Base-by-base conservation (phyloP, 2,888 invertebrate species). In the Troglohyphantes excavatus region DNA sequence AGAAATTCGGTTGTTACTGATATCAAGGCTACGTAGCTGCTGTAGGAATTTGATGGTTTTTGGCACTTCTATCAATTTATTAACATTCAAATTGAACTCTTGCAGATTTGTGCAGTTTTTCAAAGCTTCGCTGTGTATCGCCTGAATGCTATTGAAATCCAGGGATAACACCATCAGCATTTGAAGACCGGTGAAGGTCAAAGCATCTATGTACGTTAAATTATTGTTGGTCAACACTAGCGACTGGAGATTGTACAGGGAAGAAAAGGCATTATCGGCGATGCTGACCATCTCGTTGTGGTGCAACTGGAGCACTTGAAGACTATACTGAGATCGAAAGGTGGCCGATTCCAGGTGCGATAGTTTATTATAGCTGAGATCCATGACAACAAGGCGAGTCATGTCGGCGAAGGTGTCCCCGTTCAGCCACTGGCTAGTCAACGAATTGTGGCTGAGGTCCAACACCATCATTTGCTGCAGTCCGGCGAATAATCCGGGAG, bases 171-270 rank as follows among this genome's bases (percentile, higher is more conserved):
- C 93, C 91, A 97, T 97, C 90, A 98, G 94, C 61, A 97, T 97
- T 93, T 96, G 97, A 78, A 98, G 94, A 0, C 98, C 98, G 93
- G 97, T 97, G 91, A 98, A 94, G 63, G 97, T 96, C 93, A 96
- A 96, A 2, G 96, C 96, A 93, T 97, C 97, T 92, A 98, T 95
- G 93, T 96, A 96, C 92, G 96, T 96, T 92, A 98, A 95, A 93
- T 96, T 96, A 94, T 98, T 98, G 93, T 96, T 96, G 2, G 97
- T 97, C 92, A 98, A 94, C 88, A 97, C 95, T 92, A 98, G 94
- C 11, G 97, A 98, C 94, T 98, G 98, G 90, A 98, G 95, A 94
- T 98, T 98, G 93, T 97, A 97, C 96, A 98, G 96, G 3, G 97
- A 97, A 61, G 97, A 95, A 93, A 98, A 98, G 1, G 97, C 97